Percentiles rank a stretch among this genome's conserved stretches.
Evolutionary conservation across 2,888 invertebrate genomes (phyloP).

Genomic region (Coelinius sp.): DNA sequence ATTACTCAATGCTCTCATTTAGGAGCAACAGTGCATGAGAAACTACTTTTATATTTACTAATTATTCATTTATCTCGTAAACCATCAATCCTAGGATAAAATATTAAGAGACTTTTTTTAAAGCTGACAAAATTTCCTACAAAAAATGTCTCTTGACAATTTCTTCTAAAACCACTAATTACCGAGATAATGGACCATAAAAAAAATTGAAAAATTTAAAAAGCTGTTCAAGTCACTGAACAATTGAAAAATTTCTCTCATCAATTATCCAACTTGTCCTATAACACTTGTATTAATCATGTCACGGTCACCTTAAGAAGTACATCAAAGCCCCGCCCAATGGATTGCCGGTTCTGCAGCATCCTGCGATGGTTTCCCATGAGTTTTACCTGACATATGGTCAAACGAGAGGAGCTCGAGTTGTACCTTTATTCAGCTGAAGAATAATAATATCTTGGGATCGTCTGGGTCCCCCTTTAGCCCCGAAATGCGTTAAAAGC

Average conservation of each 20-base stretch:
- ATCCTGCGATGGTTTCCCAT: background rate
- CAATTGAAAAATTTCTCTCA: background rate
- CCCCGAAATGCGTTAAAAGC: background rate
- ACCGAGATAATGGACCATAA: too few relatives aligned
- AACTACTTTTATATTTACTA: too few relatives aligned
- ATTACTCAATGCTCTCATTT: too few relatives aligned
- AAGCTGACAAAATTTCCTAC: too few relatives aligned
- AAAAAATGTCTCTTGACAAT: too few relatives aligned
- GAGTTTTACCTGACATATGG: constrained; percentile 19
- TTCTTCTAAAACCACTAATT: background rate
- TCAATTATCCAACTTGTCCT: background rate
- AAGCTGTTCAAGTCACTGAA: background rate
- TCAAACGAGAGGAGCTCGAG: background rate
- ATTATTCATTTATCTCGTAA: too few relatives aligned
- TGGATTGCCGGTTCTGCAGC: background rate
- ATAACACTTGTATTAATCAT: background rate
- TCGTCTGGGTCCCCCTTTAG: constrained; percentile 10
- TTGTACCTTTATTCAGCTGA: background rate
- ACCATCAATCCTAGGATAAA: too few relatives aligned
- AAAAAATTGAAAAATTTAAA: too few relatives aligned
- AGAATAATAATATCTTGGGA: constrained; percentile 17
- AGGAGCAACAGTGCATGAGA: too few relatives aligned
- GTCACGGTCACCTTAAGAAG: background rate
- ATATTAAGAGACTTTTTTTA: too few relatives aligned
- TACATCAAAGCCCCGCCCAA: background rate